Conservation (phyloP, 2,113 vertebrate species). For the Pica pica region DNA sequence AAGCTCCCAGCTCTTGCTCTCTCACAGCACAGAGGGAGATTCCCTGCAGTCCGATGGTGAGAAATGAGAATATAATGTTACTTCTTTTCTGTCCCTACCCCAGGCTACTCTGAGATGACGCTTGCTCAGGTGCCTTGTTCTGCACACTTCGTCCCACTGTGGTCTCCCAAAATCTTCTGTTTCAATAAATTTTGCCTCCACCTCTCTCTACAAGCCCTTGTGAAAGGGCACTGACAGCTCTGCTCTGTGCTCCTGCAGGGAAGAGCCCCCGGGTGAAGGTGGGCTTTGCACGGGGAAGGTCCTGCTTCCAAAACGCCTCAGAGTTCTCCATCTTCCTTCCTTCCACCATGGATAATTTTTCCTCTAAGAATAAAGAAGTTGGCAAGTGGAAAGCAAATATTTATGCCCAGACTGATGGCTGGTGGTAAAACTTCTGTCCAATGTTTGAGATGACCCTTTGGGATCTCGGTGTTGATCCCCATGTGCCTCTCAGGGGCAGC, state of each 20-base stretch:
- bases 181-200: neutral
- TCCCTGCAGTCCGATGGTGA: neutral
- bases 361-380: neutral
- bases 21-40: neutral
- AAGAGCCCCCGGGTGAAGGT: neutral
- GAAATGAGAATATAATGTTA: neutral
- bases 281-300: neutral
- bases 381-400: neutral
- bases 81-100: neutral
- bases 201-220: neutral
- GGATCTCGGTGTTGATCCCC: neutral
- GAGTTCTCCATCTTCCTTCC: neutral
- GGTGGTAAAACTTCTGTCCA: neutral
- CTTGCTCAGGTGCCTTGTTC: neutral
- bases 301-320: neutral
- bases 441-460: neutral
- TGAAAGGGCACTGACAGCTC: neutral
- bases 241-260: neutral
- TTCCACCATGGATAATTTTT: neutral
- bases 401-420: neutral
- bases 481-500: neutral
- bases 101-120: neutral
- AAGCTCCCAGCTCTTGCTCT: neutral
- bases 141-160: accelerated
- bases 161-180: neutral